Percentiles rank a stretch among this genome's conserved stretches.
phyloP scores from a whole-genome alignment of 64 coral and sea anemone genomes.

The Astreopora myriophthalma region DNA sequence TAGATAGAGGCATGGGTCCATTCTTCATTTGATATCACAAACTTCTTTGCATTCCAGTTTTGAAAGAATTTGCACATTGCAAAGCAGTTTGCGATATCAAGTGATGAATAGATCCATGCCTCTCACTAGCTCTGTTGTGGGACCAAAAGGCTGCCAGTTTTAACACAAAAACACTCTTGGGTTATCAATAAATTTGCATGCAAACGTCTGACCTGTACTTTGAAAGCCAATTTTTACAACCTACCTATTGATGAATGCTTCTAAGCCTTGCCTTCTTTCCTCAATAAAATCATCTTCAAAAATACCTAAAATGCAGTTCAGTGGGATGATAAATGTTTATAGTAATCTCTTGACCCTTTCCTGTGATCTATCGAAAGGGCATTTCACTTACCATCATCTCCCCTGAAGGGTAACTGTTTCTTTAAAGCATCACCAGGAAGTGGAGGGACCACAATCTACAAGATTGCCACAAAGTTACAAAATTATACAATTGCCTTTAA shows the following conservation, averaged over 20 bases:
- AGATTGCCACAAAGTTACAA: not conserved
- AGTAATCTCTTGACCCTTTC: not conserved
- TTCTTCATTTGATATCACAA: too few species aligned
- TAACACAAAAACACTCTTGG: too few species aligned
- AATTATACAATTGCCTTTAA: not conserved
- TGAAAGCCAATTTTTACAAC: too few species aligned
- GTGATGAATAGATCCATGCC: too few species aligned
- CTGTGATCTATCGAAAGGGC: not conserved
- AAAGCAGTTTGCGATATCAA: too few species aligned
- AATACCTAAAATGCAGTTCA: constrained; percentile 67
- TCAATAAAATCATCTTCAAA: constrained; percentile 99
- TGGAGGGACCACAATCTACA: constrained; percentile 93
- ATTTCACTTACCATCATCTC: constrained; percentile 89
- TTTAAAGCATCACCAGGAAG: constrained; percentile 98
- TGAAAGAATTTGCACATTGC: too few species aligned
- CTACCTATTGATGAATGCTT: constrained; percentile 98
- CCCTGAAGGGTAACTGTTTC: constrained; percentile 90
- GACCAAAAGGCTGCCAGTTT: too few species aligned
- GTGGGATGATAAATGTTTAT: not conserved
- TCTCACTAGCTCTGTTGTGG: too few species aligned
- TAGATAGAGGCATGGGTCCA: too few species aligned
- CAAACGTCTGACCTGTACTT: too few species aligned
- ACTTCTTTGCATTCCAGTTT: too few species aligned
- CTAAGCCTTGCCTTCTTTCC: constrained; percentile 96
- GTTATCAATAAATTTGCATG: too few species aligned